Evolutionary conservation across 2,888 invertebrate genomes (phyloP), one percentile per base, ranked within the genome.

Genomic region (Synergus umbraculus): DNA sequence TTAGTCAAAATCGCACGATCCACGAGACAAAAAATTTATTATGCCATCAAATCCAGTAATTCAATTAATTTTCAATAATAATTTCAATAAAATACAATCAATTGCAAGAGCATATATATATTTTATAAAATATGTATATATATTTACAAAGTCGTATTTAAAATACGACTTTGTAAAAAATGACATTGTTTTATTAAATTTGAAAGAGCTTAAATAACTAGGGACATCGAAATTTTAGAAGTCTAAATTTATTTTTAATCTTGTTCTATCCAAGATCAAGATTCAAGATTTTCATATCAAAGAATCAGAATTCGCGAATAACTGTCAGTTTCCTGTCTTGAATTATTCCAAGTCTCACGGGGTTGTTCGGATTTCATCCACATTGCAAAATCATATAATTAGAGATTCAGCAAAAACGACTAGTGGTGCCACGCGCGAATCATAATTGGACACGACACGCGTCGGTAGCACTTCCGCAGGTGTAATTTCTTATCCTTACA

Each of bases 381-480:
- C 49, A 73, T 73, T 73, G 73, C 73, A 73, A 49, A 73, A 73
- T 73, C 49, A 29, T n/a, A 49, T 54, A 73, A 46, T 46, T 69
- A 73, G 8, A 73, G 49, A 29, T 29, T 73, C 49, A 73, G 49
- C 73, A 54, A 73, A 73, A 73, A 15, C n/a, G 15, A 37, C 15
- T 49, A 60, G 60, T 60, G 60, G 22, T 60, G 60, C 60, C 22
- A 60, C 60, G 60, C 60, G 60, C 22, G 22, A 60, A 60, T 60
- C 22, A 9, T 60, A 60, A 60, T 60, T 60, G 60, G 60, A 22
- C 22, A 60, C 60, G 60, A 60, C 60, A 60, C 60, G 18, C 18
- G 60, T 60, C 60, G 60, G 18, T 22, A 60, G 10, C 18, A 60
- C 22, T 60, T 60, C 60, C 60, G 60, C 60, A 60, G 60, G 60